A percentile compares a stretch with the other conserved stretches of the same genome.
Conservation (phyloP, 2,888 invertebrate species). For the Ophioninae sp. region DNA sequence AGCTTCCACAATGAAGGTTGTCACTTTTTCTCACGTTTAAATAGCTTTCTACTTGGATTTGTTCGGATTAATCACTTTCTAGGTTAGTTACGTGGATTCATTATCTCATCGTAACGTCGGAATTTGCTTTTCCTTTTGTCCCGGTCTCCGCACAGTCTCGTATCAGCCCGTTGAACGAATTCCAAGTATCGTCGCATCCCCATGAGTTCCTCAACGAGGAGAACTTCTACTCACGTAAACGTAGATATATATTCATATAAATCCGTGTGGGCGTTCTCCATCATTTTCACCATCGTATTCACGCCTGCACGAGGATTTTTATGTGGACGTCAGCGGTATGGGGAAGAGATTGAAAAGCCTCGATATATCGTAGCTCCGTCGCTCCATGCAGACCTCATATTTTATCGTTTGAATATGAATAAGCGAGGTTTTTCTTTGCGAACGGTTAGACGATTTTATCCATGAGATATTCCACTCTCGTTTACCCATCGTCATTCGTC, state of each 20-base stretch:
- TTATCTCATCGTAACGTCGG: neutral
- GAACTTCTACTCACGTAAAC: constrained; percentile 16
- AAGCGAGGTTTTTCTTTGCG: constrained; percentile 40
- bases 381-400: constrained; percentile 4
- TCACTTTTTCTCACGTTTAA: neutral
- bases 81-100: neutral
- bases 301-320: constrained; percentile 38
- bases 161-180: constrained; percentile 75
- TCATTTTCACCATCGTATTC: constrained; percentile 19
- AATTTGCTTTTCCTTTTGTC: constrained; percentile 14
- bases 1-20: too few relatives aligned
- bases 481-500: neutral
- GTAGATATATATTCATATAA: neutral
- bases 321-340: constrained; percentile 24
- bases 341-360: constrained; percentile 55
- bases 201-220: constrained; percentile 47
- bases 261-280: constrained; percentile 52
- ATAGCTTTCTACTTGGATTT: neutral
- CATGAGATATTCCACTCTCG: neutral
- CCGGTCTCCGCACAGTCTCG: constrained; percentile 53
- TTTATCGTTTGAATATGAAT: constrained; percentile 42
- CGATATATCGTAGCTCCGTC: constrained; percentile 42
- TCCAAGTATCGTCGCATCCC: constrained; percentile 74
- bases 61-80: neutral
- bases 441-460: neutral